phyloP scores from a whole-genome alignment of 1,140 invertebrate species.

The Eufriesea mexicana region DNA sequence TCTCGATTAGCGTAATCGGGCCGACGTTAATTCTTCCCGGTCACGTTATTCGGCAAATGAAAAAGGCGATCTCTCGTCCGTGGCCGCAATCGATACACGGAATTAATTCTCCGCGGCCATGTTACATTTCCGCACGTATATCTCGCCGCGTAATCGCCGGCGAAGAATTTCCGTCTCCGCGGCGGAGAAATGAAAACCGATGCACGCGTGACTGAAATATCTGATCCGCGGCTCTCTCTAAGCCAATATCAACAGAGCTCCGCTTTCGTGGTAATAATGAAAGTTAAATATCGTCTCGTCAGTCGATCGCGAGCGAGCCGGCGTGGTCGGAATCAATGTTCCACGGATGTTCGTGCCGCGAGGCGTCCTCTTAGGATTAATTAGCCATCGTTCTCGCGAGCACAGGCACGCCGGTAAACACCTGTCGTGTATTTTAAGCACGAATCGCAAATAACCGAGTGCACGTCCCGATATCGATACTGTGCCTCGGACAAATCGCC shows the following conservation, averaged over 20 bases:
- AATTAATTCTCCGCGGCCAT: constrained; percentile 15
- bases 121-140: not conserved
- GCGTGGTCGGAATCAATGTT: constrained; percentile 53
- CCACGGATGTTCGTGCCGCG: constrained; percentile 67
- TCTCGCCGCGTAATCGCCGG: not conserved
- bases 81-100: not conserved
- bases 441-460: constrained; percentile 45
- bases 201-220: constrained; percentile 72
- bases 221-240: constrained; percentile 70
- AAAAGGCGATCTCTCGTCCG: not conserved
- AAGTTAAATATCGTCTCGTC: constrained; percentile 76
- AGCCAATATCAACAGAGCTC: constrained; percentile 75
- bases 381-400: constrained; percentile 61
- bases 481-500: not conserved
- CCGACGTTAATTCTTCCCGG: not conserved
- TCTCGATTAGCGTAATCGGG: no score
- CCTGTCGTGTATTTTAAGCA: constrained; percentile 53
- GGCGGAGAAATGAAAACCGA: constrained; percentile 22
- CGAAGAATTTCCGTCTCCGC: not conserved
- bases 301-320: constrained; percentile 39
- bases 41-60: not conserved
- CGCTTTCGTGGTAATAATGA: constrained; percentile 73
- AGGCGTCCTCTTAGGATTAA: constrained; percentile 69
- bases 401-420: constrained; percentile 49
- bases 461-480: not conserved